A percentile compares a stretch with the other conserved stretches of the same genome.
These are phyloP conservation scores for Rousettus leschenaultii DNA, from an alignment of 2,113 vertebrate genomes.

Conservation along the genomic window DNA sequence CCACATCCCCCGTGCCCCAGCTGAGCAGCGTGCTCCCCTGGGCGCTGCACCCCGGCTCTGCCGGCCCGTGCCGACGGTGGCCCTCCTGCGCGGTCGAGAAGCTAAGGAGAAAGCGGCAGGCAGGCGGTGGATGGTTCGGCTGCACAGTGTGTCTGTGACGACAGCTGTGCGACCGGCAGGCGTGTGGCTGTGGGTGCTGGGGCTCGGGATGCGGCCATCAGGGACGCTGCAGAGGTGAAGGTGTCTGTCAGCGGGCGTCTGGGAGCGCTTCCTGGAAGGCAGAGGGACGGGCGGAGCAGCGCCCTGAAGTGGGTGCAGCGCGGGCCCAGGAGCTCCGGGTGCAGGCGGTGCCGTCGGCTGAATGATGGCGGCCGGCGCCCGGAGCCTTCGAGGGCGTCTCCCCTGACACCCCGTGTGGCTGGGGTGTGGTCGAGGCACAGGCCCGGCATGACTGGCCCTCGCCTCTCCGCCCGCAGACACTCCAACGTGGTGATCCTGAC, in stretches of 20 bases:
- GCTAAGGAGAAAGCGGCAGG: background rate
- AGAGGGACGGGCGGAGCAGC: background rate
- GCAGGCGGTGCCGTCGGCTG: background rate
- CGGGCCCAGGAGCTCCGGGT: no score
- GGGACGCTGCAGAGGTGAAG: accelerated
- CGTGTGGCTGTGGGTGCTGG: background rate
- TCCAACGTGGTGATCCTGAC: constrained; percentile 98
- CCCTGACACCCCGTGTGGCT: background rate
- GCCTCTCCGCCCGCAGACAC: constrained; percentile 82
- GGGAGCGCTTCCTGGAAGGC: background rate
- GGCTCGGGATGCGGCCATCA: accelerated
- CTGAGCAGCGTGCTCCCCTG: no score
- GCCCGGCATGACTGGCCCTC: accelerated
- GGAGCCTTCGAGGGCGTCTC: background rate
- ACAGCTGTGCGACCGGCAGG: no score
- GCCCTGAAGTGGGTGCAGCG: no score
- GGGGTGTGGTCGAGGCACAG: accelerated
- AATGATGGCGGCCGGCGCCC: background rate
- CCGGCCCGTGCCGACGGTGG: accelerated
- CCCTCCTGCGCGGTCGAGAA: background rate
- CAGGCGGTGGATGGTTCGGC: no score
- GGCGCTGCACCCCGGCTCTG: background rate
- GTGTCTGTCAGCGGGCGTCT: no score
- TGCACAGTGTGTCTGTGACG: accelerated
- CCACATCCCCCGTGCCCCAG: no score